Percentiles rank a stretch among this genome's conserved stretches.
These are phyloP conservation scores for Mormyrus proboscirostris DNA, from an alignment of 2,797 vertebrate genomes.

Conservation along the genomic window DNA sequence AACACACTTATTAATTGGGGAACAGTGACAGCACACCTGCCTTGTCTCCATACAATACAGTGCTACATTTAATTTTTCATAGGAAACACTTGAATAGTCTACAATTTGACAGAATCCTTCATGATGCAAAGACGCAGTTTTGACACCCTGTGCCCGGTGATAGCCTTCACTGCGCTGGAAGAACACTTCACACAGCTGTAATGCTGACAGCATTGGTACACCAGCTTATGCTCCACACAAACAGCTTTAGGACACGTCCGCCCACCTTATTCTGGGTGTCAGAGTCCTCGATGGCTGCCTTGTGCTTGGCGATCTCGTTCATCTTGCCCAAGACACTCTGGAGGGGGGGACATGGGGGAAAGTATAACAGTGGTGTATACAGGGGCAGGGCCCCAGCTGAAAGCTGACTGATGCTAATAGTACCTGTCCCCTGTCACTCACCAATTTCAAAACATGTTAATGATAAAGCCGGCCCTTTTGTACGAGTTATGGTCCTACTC, in stretches of 20 bases:
- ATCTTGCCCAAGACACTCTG: constrained; percentile 90
- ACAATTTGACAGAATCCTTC: background rate
- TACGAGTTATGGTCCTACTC: background rate
- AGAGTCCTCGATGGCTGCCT: constrained; percentile 79
- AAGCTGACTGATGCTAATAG: background rate
- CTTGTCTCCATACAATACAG: background rate
- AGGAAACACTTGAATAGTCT: background rate
- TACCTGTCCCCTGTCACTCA: background rate
- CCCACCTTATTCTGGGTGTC: constrained; percentile 86
- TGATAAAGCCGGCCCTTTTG: background rate
- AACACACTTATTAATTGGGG: background rate
- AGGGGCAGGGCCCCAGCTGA: background rate
- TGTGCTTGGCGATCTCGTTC: constrained; percentile 92
- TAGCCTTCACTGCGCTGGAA: background rate
- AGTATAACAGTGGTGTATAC: background rate
- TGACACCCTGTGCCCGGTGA: background rate
- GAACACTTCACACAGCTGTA: background rate
- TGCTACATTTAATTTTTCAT: background rate
- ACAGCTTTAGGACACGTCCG: background rate
- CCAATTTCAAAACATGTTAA: background rate
- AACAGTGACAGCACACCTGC: background rate
- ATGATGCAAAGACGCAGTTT: background rate
- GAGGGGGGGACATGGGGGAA: constrained; percentile 24
- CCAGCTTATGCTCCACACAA: background rate
- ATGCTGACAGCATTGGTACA: background rate